Evolutionary conservation across 2,888 invertebrate genomes (phyloP).

Genomic region (Napeogenes sylphis): DNA sequence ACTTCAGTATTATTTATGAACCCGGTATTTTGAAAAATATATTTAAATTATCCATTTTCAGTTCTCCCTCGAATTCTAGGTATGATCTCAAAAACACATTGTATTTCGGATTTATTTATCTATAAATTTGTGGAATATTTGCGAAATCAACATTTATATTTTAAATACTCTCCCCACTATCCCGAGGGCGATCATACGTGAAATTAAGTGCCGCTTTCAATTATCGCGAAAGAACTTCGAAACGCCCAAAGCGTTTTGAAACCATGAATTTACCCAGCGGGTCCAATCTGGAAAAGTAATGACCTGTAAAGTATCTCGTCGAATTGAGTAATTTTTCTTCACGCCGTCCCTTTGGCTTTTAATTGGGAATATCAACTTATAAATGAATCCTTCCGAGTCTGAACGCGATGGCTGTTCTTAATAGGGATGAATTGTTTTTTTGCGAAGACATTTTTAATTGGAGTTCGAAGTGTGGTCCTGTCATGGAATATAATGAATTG

Average conservation of each 20-base stretch:
- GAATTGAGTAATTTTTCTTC: slow-evolving; percentile 63
- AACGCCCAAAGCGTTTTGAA: slow-evolving; percentile 43
- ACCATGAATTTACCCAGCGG: slow-evolving; percentile 51
- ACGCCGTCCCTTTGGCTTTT: slow-evolving; percentile 39
- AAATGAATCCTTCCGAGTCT: slow-evolving; percentile 23
- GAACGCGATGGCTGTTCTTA: slow-evolving; percentile 2
- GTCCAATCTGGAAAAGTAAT: slow-evolving; percentile 67
- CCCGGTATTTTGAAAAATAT: slow-evolving; percentile 7
- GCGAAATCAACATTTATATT: slow-evolving; percentile 18
- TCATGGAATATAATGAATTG: too few relatives aligned
- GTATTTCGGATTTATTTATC: neutral
- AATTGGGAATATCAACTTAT: slow-evolving; percentile 30
- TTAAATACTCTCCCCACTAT: slow-evolving; percentile 30
- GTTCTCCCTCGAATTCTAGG: too few relatives aligned
- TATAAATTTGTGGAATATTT: slow-evolving; percentile 8
- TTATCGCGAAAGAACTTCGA: slow-evolving; percentile 42
- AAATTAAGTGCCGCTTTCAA: slow-evolving; percentile 52
- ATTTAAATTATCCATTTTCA: neutral
- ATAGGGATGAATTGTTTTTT: neutral
- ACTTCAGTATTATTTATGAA: slow-evolving; percentile 14
- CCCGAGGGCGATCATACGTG: slow-evolving; percentile 44
- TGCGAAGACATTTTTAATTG: neutral
- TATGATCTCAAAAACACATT: too few relatives aligned
- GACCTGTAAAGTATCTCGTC: slow-evolving; percentile 69
- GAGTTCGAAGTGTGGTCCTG: neutral